These are phyloP conservation scores for Lethocerus indicus DNA, from an alignment of 1,140 invertebrate species.

Conservation along the genomic window DNA sequence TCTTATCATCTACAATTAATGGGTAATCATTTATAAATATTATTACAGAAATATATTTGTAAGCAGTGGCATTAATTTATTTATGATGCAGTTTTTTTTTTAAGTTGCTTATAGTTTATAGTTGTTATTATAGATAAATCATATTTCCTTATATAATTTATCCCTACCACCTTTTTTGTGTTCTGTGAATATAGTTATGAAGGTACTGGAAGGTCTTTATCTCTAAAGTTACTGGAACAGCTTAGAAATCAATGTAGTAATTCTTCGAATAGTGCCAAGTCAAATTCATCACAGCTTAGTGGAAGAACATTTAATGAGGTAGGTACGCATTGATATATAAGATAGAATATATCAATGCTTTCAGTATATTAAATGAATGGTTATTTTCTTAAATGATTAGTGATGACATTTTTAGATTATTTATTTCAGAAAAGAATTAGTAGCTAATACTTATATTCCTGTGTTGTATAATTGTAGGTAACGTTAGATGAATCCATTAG, in stretches of 20 bases:
- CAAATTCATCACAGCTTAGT: slow-evolving; percentile 23
- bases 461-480: slow-evolving; percentile 27
- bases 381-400: too few relatives aligned
- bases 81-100: background rate
- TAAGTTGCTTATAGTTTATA: background rate
- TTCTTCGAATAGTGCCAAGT: slow-evolving; percentile 26
- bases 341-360: too few relatives aligned
- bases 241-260: slow-evolving; percentile 41
- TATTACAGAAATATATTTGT: background rate
- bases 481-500: slow-evolving; percentile 89
- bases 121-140: background rate
- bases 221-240: slow-evolving; percentile 87
- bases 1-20: slow-evolving; percentile 94
- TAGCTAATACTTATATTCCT: slow-evolving; percentile 3
- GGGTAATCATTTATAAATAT: slow-evolving; percentile 40
- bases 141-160: slow-evolving; percentile 12
- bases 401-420: too few relatives aligned
- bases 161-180: too few relatives aligned
- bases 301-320: slow-evolving; percentile 33
- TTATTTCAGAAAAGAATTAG: too few relatives aligned
- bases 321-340: slow-evolving; percentile 18
- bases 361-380: too few relatives aligned
- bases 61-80: background rate
- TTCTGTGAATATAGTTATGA: slow-evolving; percentile 81
- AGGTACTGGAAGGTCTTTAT: slow-evolving; percentile 91